Base-by-base conservation (phyloP, 23 tunicate genomes). In the Trididemnum miniatum region DNA sequence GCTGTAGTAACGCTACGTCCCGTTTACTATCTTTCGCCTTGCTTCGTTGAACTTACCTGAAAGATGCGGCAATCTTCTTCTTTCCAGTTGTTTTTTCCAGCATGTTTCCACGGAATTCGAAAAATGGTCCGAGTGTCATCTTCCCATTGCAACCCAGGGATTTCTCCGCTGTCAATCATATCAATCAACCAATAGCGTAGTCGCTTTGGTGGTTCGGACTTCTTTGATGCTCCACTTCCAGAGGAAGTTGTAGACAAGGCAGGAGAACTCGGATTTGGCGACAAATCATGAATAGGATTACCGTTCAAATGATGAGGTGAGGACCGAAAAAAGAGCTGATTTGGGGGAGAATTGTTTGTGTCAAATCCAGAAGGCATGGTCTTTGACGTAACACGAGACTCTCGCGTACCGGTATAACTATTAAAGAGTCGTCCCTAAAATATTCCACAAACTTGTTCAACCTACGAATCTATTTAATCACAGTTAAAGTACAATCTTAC, bases 61-160 rank as follows among this genome's bases (percentile, higher is more conserved):
- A 95, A 95, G 32, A 95, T 89, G 33, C 71, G 66, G 72, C 95
- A 89, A 52, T 95, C 99, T 62, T 95, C 99, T 37, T 87, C 92
- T 50, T 86, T 81, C 88, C 90, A 95, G 63, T 89, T 89, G 34
- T 89, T 85, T 39, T 89, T 89, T 35, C 99, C 99, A 9, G 99
- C 99, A 39, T 95, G 99, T 54, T 95, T 95, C 99, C 99, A 95
- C 1, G 99, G 99, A 37, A 95, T 89, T 27, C 91, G 81, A 76
- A 95, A 95, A 12, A 95, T 71, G 31, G 99, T 85, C 36, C 72
- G 92, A 1, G 59, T 71, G 35, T 24, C 67, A 59, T 95, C 71
- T 35, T 81, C 91, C 99, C 99, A 95, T 36, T 72, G 82, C 18
- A 95, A 81, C n/a, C 95, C 99, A 2, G 99, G 99, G 57, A 88